A percentile compares a stretch with the other conserved stretches of the same genome.
Evolutionary conservation across 2,113 vertebrate genomes (phyloP).

Genomic region (Aspiorhynchus laticeps): DNA sequence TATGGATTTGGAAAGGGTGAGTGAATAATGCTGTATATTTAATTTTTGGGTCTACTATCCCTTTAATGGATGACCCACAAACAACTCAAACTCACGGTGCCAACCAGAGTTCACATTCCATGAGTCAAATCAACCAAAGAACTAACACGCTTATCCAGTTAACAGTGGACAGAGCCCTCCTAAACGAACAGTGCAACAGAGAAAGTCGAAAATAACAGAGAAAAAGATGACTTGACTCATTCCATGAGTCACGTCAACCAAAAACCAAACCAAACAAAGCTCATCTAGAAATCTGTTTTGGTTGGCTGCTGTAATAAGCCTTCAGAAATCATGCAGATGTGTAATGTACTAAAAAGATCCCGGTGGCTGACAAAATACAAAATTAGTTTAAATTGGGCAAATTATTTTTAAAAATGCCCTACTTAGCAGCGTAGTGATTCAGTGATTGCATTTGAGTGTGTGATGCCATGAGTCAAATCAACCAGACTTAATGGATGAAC

Average conservation of each 20-base stretch:
- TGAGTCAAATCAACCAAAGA: conserved; percentile 30
- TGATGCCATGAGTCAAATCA: background rate
- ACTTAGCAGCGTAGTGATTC: background rate
- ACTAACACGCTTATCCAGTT: background rate
- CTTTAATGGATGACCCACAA: background rate
- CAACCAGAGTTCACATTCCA: conserved; percentile 38
- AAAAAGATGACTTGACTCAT: conserved; percentile 10
- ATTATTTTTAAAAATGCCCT: background rate
- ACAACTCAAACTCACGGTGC: background rate
- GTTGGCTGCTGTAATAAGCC: background rate
- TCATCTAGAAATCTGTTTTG: conserved; percentile 7
- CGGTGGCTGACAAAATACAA: background rate
- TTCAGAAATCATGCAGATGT: background rate
- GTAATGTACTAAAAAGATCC: background rate
- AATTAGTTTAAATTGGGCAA: background rate
- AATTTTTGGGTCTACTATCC: background rate
- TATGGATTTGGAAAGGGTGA: background rate
- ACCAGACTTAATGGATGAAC: background rate
- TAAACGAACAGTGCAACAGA: background rate
- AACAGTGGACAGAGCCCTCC: background rate
- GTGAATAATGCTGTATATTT: background rate
- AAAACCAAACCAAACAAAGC: background rate
- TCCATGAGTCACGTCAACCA: conserved; percentile 21
- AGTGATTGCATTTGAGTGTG: background rate
- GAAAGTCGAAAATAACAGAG: background rate